phyloP scores from a whole-genome alignment of 2,888 invertebrate genomes.

The Himalopsyche anomala region DNA sequence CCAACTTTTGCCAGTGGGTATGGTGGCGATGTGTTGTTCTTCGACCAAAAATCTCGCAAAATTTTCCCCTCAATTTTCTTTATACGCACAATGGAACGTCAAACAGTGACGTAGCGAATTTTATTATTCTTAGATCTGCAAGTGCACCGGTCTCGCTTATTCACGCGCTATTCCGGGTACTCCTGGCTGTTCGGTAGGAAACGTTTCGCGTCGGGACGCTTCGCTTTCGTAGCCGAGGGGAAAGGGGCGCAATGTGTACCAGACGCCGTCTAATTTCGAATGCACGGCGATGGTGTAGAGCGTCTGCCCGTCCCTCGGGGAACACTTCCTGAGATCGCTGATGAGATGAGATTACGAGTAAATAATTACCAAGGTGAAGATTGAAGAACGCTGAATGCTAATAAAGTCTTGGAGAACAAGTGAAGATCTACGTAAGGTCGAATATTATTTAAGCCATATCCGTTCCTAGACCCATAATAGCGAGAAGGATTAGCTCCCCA shows the following conservation, averaged over 20 bases:
- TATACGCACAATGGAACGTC: neutral
- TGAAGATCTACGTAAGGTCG: no score
- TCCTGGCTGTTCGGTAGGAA: neutral
- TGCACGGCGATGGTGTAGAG: neutral
- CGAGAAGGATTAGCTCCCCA: no score
- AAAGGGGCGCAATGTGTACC: slow-evolving; percentile 6
- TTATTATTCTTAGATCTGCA: slow-evolving; percentile 53
- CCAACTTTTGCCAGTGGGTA: no score
- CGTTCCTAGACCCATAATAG: no score
- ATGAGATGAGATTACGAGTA: no score
- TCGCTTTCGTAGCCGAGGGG: neutral
- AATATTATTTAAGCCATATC: no score
- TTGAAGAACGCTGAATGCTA: no score
- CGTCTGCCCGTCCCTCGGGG: neutral
- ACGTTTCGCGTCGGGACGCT: neutral
- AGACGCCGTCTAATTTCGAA: slow-evolving; percentile 26
- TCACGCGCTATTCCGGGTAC: slow-evolving; percentile 54
- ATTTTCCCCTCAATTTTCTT: neutral
- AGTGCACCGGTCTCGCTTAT: slow-evolving; percentile 49
- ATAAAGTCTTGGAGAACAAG: no score
- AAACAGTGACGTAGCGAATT: neutral
- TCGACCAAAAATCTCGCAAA: neutral
- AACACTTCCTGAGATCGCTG: no score
- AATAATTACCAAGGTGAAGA: no score
- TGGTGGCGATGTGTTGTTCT: no score